Base-by-base conservation (phyloP, 1,140 invertebrate species). In the Archivesica marissinica region DNA sequence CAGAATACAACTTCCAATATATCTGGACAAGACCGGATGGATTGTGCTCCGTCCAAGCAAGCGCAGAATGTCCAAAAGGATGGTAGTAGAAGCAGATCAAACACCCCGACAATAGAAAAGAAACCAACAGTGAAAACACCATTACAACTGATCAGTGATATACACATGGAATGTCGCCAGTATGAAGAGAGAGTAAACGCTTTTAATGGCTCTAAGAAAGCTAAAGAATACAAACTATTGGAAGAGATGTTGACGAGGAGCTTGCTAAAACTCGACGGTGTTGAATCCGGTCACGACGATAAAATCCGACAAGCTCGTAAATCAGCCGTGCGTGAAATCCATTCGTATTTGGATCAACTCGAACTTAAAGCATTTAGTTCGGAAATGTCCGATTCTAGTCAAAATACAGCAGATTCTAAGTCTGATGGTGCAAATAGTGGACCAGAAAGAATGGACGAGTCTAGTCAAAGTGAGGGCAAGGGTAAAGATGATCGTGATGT, bases 201-300 rank as follows among this genome's bases (percentile, higher is more conserved):
- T 72, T 98, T 97, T 90, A 94, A 91, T 38, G 97, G 97, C 2
- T 95, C 94, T 66, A 95, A 95, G 2, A 95, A 95, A 88, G 96
- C 98, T 89, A 98, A 98, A 93, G 95, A 97, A 76, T 99, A 98
- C 89, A 94, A 97, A 23, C 98, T 96, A 92, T 93, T 99, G 47
- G 98, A 99, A 92, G 98, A 99, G 94, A 98, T 98, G 97, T 94
- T 99, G 25, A 99, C 98, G 2, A 95, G 97, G 56, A 97, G 98
- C 92, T 95, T 99, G 79, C 96, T 98, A 7, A 97, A 98, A 92
- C 93, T 99, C 80, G 98, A 99, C 92, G 96, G 97, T 89, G 97
- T 99, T 76, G 97, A 98, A 91, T 97, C 97, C 0, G 97, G 98
- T 83, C 97, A 97, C 0, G 96, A 97, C 90, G 97, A 98, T 35